phyloP scores from a whole-genome alignment of 2,797 vertebrate genomes.

The Tenualosa ilisha region DNA sequence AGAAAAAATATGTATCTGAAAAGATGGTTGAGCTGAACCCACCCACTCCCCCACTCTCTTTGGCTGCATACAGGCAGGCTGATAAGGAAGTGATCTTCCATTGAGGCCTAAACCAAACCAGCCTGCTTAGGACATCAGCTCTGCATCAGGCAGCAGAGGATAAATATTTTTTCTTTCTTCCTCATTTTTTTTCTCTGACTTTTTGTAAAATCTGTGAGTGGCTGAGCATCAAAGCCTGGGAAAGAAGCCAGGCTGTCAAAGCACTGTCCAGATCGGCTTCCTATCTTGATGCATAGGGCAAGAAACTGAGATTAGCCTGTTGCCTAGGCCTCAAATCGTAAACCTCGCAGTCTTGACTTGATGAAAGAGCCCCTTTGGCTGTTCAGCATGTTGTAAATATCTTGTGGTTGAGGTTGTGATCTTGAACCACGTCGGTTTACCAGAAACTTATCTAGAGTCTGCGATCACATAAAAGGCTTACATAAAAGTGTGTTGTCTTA shows the following conservation, averaged over 20 bases:
- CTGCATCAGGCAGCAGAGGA: not conserved
- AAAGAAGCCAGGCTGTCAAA: not conserved
- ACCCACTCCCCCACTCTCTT: not conserved
- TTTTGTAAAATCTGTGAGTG: not conserved
- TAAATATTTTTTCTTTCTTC: not conserved
- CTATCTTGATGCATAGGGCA: not conserved
- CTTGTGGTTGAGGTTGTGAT: not conserved
- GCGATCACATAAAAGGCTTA: not conserved
- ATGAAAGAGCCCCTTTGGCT: not conserved
- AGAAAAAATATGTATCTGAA: no score
- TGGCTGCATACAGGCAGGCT: not conserved
- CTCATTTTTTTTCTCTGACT: not conserved
- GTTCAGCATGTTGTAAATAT: not conserved
- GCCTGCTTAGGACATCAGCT: not conserved
- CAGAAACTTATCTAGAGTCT: not conserved
- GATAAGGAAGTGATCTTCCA: not conserved
- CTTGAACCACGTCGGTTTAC: not conserved
- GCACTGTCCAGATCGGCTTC: not conserved
- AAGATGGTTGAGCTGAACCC: not conserved
- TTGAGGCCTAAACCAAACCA: not conserved
- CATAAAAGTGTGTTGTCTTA: not conserved
- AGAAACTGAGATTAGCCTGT: not conserved
- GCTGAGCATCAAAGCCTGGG: not conserved
- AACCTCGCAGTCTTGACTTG: not conserved
- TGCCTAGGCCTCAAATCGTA: not conserved